Base-by-base conservation (phyloP, 2,888 invertebrate genomes). In the Acanthosepion esculentum region DNA sequence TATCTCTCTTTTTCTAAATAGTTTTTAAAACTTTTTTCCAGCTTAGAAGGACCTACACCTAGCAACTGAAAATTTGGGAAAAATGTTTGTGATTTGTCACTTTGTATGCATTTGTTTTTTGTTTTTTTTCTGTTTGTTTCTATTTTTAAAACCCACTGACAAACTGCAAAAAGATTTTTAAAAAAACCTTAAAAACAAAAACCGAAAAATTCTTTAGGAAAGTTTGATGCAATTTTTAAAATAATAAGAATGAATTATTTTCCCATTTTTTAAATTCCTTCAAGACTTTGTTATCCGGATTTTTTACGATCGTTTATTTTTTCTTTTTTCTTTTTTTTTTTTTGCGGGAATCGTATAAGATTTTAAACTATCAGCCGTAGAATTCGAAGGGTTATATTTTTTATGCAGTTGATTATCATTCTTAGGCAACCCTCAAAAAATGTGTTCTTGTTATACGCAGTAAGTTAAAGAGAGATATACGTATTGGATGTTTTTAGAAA, bases 1-100 rank as follows among this genome's bases (percentile, higher is more conserved):
- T 41, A 41, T 41, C 29, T 78, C 0, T 78, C 10, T 78, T 8
- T 78, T n/a, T 29, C 12, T n/a, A 15, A n/a, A 78, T 12, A 8
- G n/a, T n/a, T 15, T 6, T 33, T n/a, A n/a, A 78, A 10, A 1
- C 2, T n/a, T 33, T 78, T 78, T 78, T 78, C 15, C 78, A 78
- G 78, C 33, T 78, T 78, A 78, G 78, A 78, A 78, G 78, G 33
- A 78, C n/a, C 15, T 78, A 78, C 78, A n/a, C n/a, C n/a, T 78
- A 78, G 78, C n/a, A n/a, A 78, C 15, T 78, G 78, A 78, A 78
- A n/a, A 78, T n/a, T 78, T 78, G 78, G 78, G 78, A n/a, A 78
- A 78, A 78, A 78, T 78, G 78, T 78, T 78, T 78, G 78, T 78
- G 78, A 33, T 78, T 78, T 78, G 78, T 78, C 78, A 78, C 12